A percentile compares a stretch with the other conserved stretches of the same genome.
Conservation (phyloP, 2,888 invertebrate genomes). For the Xanthia togata region DNA sequence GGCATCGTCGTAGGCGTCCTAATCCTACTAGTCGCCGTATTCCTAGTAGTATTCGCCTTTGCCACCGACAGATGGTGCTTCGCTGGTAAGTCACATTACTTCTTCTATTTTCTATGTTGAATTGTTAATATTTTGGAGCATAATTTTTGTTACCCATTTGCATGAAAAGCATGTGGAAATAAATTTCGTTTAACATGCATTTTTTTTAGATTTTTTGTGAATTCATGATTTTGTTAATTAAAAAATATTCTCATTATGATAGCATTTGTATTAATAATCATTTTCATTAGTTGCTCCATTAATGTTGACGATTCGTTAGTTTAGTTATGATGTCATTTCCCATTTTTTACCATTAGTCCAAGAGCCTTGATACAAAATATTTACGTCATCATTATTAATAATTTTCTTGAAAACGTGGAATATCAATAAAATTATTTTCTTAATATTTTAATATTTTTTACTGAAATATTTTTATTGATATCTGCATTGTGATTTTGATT, state of each 20-base stretch:
- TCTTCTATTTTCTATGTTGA: conserved; percentile 43
- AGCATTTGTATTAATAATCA: background rate
- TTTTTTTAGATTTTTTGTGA: background rate
- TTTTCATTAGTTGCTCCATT: conserved; percentile 48
- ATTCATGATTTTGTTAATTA: conserved; percentile 5
- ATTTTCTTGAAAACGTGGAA: conserved; percentile 34
- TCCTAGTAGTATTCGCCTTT: conserved; percentile 93
- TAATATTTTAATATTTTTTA: conserved; percentile 3
- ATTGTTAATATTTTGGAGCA: conserved; percentile 64
- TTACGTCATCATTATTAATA: conserved; percentile 40
- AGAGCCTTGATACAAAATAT: conserved; percentile 48
- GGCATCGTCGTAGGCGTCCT: conserved; percentile 94
- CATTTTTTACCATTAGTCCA: conserved; percentile 43
- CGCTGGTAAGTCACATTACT: conserved; percentile 92
- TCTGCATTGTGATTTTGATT: conserved; percentile 65
- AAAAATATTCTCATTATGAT: background rate
- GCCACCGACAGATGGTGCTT: conserved; percentile 96
- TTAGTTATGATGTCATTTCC: conserved; percentile 35
- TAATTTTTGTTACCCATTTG: conserved; percentile 28
- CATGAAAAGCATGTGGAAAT: conserved; percentile 56
- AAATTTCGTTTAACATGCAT: conserved; percentile 43
- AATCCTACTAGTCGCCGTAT: conserved; percentile 91
- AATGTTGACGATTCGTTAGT: conserved; percentile 56
- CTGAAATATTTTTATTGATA: conserved; percentile 45
- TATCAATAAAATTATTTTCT: conserved; percentile 47